Evolutionary conservation across 2,888 invertebrate species (phyloP).

Genomic region (Lasioglossum oenotherae): DNA sequence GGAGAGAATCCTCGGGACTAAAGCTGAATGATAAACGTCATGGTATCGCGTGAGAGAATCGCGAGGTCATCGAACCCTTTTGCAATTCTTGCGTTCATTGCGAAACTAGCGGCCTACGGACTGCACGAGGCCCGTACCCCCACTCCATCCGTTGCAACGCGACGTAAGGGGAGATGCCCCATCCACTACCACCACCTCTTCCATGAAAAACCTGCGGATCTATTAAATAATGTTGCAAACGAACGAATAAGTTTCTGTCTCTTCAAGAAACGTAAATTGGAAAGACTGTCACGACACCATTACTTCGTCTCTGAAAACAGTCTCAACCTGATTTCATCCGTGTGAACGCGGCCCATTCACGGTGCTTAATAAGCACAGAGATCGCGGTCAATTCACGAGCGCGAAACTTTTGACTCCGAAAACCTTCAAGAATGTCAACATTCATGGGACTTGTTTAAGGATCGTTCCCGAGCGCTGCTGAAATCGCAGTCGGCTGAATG

Average conservation of each 20-base stretch:
- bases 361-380: slow-evolving; percentile 17
- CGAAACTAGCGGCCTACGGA: too few species aligned
- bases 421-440: not conserved
- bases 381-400: not conserved
- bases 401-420: not conserved
- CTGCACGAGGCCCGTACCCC: too few species aligned
- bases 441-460: slow-evolving; percentile 11
- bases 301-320: not conserved
- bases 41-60: not conserved
- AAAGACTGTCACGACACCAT: not conserved
- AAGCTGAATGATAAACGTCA: not conserved
- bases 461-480: not conserved
- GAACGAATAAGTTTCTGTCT: too few species aligned
- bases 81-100: not conserved
- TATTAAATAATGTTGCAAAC: too few species aligned
- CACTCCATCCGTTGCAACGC: too few species aligned
- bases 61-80: not conserved
- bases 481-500: not conserved
- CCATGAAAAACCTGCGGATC: too few species aligned
- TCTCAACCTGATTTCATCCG: slow-evolving; percentile 21
- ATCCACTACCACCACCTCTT: too few species aligned
- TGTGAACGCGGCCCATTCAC: slow-evolving; percentile 19
- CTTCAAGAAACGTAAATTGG: not conserved
- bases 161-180: too few species aligned
- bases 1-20: not conserved